Conservation (phyloP, 2,888 invertebrate species). For the Mythimna ferrago region DNA sequence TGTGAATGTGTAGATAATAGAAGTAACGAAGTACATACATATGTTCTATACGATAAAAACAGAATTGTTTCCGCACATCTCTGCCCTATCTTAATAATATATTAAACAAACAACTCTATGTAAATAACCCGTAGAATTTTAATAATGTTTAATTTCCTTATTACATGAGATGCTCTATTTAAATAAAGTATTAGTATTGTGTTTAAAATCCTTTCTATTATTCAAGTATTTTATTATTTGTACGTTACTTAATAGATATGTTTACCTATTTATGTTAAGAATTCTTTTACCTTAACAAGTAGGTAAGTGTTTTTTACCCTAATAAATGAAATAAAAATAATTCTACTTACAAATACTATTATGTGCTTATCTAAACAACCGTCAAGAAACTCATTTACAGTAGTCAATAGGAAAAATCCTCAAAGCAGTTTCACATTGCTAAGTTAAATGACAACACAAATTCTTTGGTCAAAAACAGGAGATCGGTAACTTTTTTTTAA, state of each 20-base stretch:
- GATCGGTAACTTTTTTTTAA: no score
- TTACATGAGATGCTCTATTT: constrained; percentile 21
- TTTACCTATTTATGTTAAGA: no score
- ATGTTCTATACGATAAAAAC: not conserved
- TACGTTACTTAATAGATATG: no score
- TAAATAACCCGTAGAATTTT: constrained; percentile 16
- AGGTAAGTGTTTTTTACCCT: no score
- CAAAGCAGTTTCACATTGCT: not conserved
- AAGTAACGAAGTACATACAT: not conserved
- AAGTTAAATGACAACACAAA: not conserved
- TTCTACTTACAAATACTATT: not conserved
- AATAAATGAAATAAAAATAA: no score
- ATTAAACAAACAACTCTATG: constrained; percentile 5
- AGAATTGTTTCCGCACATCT: not conserved
- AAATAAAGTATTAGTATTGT: constrained; percentile 35
- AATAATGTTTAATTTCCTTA: constrained; percentile 46
- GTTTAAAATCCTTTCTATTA: no score
- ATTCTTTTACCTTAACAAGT: no score
- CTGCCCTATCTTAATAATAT: constrained; percentile 12
- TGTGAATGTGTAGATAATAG: not conserved
- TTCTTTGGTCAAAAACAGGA: not conserved
- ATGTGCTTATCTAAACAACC: constrained; percentile 24
- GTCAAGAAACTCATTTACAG: not conserved
- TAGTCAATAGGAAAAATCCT: not conserved
- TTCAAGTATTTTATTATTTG: no score